phyloP scores from a whole-genome alignment of 2,888 invertebrate species.

The Ephialtes manifestator region DNA sequence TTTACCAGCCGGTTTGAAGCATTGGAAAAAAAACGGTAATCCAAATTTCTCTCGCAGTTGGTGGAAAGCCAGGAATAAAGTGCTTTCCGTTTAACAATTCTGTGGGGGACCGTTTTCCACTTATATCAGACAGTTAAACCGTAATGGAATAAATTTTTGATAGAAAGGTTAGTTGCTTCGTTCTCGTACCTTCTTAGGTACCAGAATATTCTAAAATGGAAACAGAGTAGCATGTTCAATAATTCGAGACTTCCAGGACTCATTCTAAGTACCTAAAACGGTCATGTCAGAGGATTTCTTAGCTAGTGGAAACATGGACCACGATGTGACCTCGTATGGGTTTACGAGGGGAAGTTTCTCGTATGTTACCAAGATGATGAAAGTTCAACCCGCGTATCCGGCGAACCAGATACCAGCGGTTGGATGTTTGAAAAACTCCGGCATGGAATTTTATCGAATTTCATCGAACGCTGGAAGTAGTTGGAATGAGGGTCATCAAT shows the following conservation, averaged over 20 bases:
- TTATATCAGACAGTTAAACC: background rate
- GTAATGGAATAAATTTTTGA: background rate
- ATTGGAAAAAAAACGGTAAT: too few relatives aligned
- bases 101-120: background rate
- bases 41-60: too few relatives aligned
- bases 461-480: background rate
- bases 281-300: background rate
- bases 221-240: background rate
- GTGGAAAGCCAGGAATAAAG: too few relatives aligned
- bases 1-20: too few relatives aligned
- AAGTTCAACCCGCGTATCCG: background rate
- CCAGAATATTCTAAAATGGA: background rate
- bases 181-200: too few relatives aligned
- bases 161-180: too few relatives aligned
- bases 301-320: background rate
- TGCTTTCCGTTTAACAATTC: too few relatives aligned
- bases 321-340: background rate
- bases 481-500: background rate
- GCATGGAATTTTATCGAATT: background rate
- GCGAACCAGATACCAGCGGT: background rate
- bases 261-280: background rate
- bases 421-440: background rate
- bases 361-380: background rate
- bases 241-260: background rate
- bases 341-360: background rate